Percentiles rank a stretch among this genome's conserved stretches.
These are phyloP conservation scores for Psophia crepitans DNA, from an alignment of 2,113 vertebrate species.

Conservation along the genomic window DNA sequence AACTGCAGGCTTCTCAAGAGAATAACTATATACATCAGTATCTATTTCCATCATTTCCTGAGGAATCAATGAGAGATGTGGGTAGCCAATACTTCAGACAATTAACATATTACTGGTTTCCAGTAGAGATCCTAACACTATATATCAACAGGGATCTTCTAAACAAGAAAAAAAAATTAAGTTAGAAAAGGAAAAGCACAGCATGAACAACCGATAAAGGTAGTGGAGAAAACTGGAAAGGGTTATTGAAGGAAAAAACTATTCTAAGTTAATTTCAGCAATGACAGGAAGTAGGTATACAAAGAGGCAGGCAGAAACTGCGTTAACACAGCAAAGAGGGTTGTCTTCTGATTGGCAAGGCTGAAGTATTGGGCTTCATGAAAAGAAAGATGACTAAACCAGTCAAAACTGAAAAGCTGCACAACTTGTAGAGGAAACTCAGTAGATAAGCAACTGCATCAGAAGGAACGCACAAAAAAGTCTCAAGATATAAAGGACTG, in stretches of 20 bases:
- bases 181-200: conserved; percentile 1
- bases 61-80: neutral
- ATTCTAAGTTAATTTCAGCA: neutral
- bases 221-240: neutral
- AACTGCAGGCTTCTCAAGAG: neutral
- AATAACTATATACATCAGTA: neutral
- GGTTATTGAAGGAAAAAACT: neutral
- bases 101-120: neutral
- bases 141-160: conserved; percentile 8
- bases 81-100: neutral
- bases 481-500: neutral
- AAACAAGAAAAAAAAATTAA: conserved; percentile 10
- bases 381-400: neutral
- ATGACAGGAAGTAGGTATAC: neutral
- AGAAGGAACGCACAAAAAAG: neutral
- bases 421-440: neutral
- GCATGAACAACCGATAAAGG: neutral
- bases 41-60: neutral
- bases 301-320: neutral
- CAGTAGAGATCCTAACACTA: conserved; percentile 7
- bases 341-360: neutral
- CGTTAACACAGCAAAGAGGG: neutral
- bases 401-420: neutral
- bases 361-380: neutral
- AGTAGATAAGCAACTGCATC: neutral